Conservation (phyloP, 2,113 vertebrate genomes). For the Sander lucioperca region DNA sequence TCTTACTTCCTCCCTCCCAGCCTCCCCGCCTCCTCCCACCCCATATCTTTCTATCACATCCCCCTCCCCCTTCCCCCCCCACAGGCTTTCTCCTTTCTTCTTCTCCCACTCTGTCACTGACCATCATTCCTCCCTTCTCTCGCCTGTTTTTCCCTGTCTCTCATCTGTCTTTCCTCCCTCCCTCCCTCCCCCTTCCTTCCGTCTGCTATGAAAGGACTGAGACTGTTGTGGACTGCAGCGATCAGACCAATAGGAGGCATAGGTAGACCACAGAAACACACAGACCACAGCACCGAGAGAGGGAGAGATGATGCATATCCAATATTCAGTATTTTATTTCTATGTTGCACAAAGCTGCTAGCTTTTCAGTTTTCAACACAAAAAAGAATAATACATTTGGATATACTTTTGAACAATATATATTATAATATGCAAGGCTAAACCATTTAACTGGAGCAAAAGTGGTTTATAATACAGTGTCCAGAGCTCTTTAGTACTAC, state of each 20-base stretch:
- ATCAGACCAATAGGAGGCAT: constrained; percentile 92
- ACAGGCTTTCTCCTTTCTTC: constrained; percentile 65
- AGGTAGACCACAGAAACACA: constrained; percentile 86
- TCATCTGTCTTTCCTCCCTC: constrained; percentile 63
- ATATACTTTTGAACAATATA: not conserved
- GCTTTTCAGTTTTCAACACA: constrained; percentile 8
- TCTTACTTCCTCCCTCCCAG: constrained; percentile 67
- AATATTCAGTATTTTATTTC: constrained; percentile 49
- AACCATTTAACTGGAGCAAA: not conserved
- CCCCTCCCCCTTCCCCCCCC: constrained; percentile 19
- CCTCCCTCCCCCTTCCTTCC: constrained; percentile 33
- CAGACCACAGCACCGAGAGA: constrained; percentile 47
- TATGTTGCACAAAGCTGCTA: constrained; percentile 41
- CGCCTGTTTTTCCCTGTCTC: constrained; percentile 60
- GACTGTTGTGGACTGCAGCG: constrained; percentile 81
- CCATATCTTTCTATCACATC: constrained; percentile 41
- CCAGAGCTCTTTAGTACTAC: not conserved
- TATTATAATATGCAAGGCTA: not conserved
- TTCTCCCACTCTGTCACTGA: constrained; percentile 67
- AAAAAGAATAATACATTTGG: constrained; percentile 11
- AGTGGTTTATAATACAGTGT: constrained; percentile 8
- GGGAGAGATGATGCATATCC: constrained; percentile 44
- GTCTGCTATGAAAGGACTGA: constrained; percentile 59
- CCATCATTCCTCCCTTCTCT: constrained; percentile 70
- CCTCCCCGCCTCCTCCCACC: constrained; percentile 40